Evolutionary conservation across 2,113 vertebrate genomes (phyloP), one percentile per base, ranked within the genome.

Genomic region (Capreolus pygargus): DNA sequence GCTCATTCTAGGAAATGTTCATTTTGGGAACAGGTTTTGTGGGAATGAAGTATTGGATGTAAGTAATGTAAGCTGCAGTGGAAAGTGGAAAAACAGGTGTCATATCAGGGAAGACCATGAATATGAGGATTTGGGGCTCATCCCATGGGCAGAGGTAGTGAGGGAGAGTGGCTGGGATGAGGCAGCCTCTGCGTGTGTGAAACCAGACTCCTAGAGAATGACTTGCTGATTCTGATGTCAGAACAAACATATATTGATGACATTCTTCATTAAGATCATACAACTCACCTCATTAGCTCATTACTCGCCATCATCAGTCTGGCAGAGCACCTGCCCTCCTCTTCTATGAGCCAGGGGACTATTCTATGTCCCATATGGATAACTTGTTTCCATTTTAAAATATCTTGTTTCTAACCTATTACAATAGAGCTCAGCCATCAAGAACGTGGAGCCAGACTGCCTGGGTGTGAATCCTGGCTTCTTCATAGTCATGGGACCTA

Each of bases 61-160:
- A 50, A 61, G 43, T 21, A 33, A 57, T 16, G 25, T 54, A 57
- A 39, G 5, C 16, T 23, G 1, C 27, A 4, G 3, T 8, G 5
- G 28, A 64, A 84, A 86, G 7, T 4, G 52, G 28, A 45, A 47
- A 58, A 3, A 17, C 6, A 86, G 60, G n/a, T 6, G 15, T 1
- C 4, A 0, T 2, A 30, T 30, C 30, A 10, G 28, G 39, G 2
- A 54, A 58, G 27, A 36, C 10, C 2, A 17, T 47, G 43, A 4
- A n/a, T n/a, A 50, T 4, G 0, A 16, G 45, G 33, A 54, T 13
- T 7, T 5, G 91, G 12, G 33, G 43, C 30, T 86, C 55, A 67
- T 55, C 61, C 17, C 7, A 19, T 10, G 78, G 54, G 14, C 5
- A 45, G 16, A 85, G 30, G 5, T 5, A 74, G 28, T 7, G 50